phyloP scores from a whole-genome alignment of 2,113 vertebrate species.

The Arizona elegans region DNA sequence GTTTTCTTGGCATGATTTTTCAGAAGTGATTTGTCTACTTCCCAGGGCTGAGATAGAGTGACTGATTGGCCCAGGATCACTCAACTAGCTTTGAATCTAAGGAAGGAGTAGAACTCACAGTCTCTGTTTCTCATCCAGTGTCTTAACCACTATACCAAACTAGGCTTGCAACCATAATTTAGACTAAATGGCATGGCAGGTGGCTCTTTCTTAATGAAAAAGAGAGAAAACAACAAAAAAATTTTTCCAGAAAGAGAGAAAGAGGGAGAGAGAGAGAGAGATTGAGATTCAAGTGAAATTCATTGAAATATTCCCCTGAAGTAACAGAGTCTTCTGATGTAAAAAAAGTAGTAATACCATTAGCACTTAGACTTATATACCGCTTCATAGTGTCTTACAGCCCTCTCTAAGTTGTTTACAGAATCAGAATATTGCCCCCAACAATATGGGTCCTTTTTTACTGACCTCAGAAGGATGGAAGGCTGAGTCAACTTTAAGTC shows the following conservation, averaged over 20 bases:
- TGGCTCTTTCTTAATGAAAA: background rate
- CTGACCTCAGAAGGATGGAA: background rate
- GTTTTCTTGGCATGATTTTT: background rate
- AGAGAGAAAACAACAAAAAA: background rate
- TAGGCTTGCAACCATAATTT: background rate
- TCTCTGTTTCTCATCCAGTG: background rate
- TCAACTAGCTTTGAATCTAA: background rate
- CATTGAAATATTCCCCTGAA: background rate
- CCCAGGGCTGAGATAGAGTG: background rate
- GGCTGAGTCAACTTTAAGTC: background rate
- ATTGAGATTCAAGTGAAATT: background rate
- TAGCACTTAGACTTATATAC: background rate
- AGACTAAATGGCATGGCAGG: background rate
- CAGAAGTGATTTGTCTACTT: background rate
- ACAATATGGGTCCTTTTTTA: background rate
- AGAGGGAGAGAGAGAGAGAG: no score
- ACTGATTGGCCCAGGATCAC: background rate
- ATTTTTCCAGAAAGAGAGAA: no score
- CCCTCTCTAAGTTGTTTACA: background rate
- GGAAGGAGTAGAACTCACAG: background rate
- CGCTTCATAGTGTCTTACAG: background rate
- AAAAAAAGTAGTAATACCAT: background rate
- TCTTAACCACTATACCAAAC: background rate
- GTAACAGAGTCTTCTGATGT: background rate
- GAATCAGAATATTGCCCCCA: background rate